These are phyloP conservation scores for Orestias chungarensis DNA, from an alignment of 2,797 vertebrate species.

Conservation along the genomic window DNA sequence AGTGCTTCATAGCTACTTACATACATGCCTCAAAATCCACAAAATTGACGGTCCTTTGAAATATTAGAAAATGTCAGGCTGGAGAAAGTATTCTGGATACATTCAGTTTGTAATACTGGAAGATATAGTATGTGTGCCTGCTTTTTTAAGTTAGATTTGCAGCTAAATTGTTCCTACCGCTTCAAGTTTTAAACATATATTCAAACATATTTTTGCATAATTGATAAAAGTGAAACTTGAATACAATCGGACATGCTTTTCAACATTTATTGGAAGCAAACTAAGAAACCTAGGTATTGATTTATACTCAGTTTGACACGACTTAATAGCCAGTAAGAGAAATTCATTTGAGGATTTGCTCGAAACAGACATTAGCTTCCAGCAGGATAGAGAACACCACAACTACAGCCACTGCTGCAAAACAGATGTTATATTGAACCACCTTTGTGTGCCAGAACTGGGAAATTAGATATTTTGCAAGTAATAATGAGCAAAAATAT, in stretches of 20 bases:
- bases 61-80: constrained; percentile 6
- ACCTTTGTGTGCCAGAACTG: neutral
- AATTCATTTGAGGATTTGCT: too few relatives aligned
- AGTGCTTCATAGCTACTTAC: constrained; percentile 1
- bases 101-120: too few relatives aligned
- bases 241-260: too few relatives aligned
- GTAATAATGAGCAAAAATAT: neutral
- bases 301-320: too few relatives aligned
- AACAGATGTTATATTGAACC: neutral
- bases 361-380: neutral
- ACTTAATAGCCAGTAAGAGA: too few relatives aligned
- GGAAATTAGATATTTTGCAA: neutral
- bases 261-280: too few relatives aligned
- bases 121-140: neutral
- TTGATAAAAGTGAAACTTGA: neutral
- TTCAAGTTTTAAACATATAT: too few relatives aligned
- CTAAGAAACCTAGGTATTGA: too few relatives aligned
- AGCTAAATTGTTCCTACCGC: too few relatives aligned
- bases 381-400: neutral
- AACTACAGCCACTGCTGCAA: neutral
- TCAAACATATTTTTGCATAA: too few relatives aligned
- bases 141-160: too few relatives aligned
- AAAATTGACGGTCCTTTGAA: constrained; percentile 14
- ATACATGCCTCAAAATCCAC: constrained; percentile 14
- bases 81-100: neutral